These are phyloP conservation scores for Bombus terrestris DNA, from an alignment of 1,140 invertebrate species.

Conservation along the genomic window DNA sequence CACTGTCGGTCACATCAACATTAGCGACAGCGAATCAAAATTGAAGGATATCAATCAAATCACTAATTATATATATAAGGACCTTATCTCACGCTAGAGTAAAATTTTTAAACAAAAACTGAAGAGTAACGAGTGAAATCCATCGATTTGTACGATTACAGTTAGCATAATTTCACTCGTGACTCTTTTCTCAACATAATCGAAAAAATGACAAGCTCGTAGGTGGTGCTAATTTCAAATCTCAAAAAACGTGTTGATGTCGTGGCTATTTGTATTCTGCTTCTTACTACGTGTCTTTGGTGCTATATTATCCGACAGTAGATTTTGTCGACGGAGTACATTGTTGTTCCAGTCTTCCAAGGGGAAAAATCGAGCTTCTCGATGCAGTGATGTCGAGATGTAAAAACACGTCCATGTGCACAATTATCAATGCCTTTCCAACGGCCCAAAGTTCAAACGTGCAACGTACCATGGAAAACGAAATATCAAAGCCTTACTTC, in stretches of 20 bases:
- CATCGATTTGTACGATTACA: neutral
- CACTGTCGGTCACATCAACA: slow-evolving; percentile 28
- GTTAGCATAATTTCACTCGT: neutral
- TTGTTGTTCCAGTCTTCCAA: slow-evolving; percentile 66
- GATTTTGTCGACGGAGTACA: slow-evolving; percentile 41
- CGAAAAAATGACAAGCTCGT: slow-evolving; percentile 46
- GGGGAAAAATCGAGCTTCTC: slow-evolving; percentile 31
- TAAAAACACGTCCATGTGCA: neutral
- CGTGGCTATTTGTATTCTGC: slow-evolving; percentile 48
- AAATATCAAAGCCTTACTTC: slow-evolving; percentile 31
- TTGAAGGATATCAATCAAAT: slow-evolving; percentile 30
- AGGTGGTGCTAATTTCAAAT: slow-evolving; percentile 62
- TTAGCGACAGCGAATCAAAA: slow-evolving; percentile 25
- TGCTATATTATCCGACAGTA: slow-evolving; percentile 51
- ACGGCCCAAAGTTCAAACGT: neutral
- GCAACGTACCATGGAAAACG: neutral
- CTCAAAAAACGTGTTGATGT: slow-evolving; percentile 47
- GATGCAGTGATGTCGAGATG: neutral
- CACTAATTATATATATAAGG: slow-evolving; percentile 11
- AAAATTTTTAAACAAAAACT: slow-evolving; percentile 28
- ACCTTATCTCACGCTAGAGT: neutral
- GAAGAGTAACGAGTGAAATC: neutral
- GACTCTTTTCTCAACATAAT: slow-evolving; percentile 25
- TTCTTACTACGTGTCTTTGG: slow-evolving; percentile 39
- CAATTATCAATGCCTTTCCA: neutral